Percentiles rank a stretch among this genome's conserved stretches.
Conservation (phyloP, 1,140 invertebrate genomes). For the Drosophila grimshawi region DNA sequence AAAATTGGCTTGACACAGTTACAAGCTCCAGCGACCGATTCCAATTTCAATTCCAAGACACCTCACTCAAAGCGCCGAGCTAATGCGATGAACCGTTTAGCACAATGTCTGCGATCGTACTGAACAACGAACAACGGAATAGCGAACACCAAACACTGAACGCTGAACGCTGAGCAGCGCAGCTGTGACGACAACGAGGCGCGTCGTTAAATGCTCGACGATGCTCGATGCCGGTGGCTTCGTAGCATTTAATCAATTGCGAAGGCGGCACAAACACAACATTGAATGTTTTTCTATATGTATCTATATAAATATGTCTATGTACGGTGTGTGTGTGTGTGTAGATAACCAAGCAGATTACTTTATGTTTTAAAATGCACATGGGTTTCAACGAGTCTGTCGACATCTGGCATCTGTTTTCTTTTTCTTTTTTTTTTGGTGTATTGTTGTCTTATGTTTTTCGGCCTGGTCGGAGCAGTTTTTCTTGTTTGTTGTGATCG, state of each 20-base stretch:
- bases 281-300: conserved; percentile 17
- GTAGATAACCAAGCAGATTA: background rate
- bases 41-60: conserved; percentile 14
- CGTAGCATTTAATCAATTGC: conserved; percentile 74
- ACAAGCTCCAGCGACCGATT: conserved; percentile 25
- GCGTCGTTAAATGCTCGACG: conserved; percentile 14
- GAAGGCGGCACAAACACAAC: conserved; percentile 55
- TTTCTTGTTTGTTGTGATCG: conserved; percentile 74
- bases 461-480: conserved; percentile 51
- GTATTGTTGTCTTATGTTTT: conserved; percentile 39
- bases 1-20: conserved; percentile 46
- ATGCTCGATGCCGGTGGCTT: conserved; percentile 33
- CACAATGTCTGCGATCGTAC: conserved; percentile 74
- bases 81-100: conserved; percentile 58
- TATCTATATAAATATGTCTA: conserved; percentile 11
- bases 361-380: conserved; percentile 26
- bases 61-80: background rate
- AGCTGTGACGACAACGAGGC: conserved; percentile 29
- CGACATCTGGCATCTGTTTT: conserved; percentile 46
- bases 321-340: background rate
- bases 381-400: conserved; percentile 34
- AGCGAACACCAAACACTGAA: too few species aligned
- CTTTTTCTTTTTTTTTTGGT: conserved; percentile 1
- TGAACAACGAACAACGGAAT: conserved; percentile 32
- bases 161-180: too few species aligned